Evolutionary conservation across 2,888 invertebrate genomes (phyloP), one percentile per base, ranked within the genome.

Genomic region (Muscina levida): DNA sequence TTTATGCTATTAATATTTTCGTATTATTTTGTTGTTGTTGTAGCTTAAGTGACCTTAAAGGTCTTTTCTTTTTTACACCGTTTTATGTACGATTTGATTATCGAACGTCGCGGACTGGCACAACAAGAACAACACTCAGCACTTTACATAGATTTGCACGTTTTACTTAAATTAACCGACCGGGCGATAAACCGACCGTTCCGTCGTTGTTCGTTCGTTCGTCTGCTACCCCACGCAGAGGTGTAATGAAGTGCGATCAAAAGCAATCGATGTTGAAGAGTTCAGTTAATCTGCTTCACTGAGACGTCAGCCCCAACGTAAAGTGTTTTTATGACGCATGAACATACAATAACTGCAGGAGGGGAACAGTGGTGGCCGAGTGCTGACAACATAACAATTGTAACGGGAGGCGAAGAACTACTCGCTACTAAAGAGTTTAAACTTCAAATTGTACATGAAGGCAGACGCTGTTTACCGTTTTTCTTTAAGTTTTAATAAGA

Each of bases 281-380:
- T 56, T 72, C 67, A 62, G 67, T 71, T 42, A 56, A 62, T 75
- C 57, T 37, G 62, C 67, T 59, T 56, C 65, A 80, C 76, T 73
- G 51, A 80, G 26, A 57, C 66, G 70, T 8, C 17, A 44, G 31
- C 68, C 22, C 19, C 22, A 19, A 37, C 31, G 57, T 15, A 66
- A 68, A 48, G 15, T 62, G 22, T 62, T 72, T 62, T 62, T 51
- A 68, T 59, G 53, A 72, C 72, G 77, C 74, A 68, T 44, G 56
- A n/a, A 37, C 57, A 62, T 37, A 37, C n/a, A 65, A 26, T 19
- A 46, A 8, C 24, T 8, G 39, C 37, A 17, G 17, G 3, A 15
- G 4, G 17, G n/a, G 10, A n/a, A 80, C 80, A 80, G 80, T 77
- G 2, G 37, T 17, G 39, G 24, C 65, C 62, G 11, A 15, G n/a